These are phyloP conservation scores for honey bee (Apis mellifera) DNA, from an alignment of 1,140 invertebrate species.

Conservation along the genomic window Amel_HAv3.1 CM009942.2:3111001-3111500, in stretches of 20 bases:
- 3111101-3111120: neutral
- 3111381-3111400: neutral
- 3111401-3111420: neutral
- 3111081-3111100: neutral
- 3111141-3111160: conserved; percentile 18
- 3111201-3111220: neutral
- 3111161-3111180: neutral
- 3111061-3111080: conserved; percentile 23
- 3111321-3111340: neutral
- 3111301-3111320: neutral
- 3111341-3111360: neutral
- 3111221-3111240: neutral
- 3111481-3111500: neutral
- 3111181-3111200: neutral
- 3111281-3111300: neutral
- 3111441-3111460: neutral
- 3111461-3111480: neutral
- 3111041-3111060: conserved; percentile 3
- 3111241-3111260: neutral
- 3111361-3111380: too few species aligned
- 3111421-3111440: neutral
- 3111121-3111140: neutral
- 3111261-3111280: neutral
- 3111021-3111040: conserved; percentile 39
- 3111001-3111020: conserved; percentile 43